Conservation (phyloP, 2,888 invertebrate genomes). For the Pelosia muscerda region DNA sequence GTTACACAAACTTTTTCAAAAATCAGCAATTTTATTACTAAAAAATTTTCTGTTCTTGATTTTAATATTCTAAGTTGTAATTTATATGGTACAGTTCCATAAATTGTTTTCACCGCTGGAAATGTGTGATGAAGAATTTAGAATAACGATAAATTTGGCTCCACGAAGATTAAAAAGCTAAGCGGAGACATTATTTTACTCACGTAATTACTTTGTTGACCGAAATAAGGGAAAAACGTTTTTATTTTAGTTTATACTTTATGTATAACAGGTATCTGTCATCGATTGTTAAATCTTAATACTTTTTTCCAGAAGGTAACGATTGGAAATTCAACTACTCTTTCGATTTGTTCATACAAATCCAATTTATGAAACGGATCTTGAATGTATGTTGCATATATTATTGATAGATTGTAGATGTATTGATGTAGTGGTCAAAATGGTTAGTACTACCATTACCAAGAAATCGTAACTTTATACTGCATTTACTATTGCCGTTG, state of each 20-base stretch:
- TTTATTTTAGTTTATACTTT: neutral
- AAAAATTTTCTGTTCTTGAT: neutral
- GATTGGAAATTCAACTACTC: neutral
- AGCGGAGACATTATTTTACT: constrained; percentile 53
- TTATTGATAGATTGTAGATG: too few species aligned
- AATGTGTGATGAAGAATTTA: constrained; percentile 56
- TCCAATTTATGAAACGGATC: neutral
- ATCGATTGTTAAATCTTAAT: neutral
- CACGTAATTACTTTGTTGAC: neutral
- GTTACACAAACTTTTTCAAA: too few species aligned
- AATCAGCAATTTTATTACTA: neutral
- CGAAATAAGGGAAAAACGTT: neutral
- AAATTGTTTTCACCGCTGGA: constrained; percentile 42
- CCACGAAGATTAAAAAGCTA: constrained; percentile 57
- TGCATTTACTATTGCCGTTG: too few species aligned
- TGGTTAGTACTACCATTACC: too few species aligned
- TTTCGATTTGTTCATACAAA: neutral
- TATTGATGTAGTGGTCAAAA: too few species aligned
- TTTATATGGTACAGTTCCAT: constrained; percentile 31
- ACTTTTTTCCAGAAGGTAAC: neutral
- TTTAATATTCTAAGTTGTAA: neutral
- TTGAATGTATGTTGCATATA: too few species aligned
- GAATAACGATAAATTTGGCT: constrained; percentile 57
- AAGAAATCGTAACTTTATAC: too few species aligned
- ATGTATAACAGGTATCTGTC: neutral